Base-by-base conservation (phyloP, 2,113 vertebrate genomes). In the Sinocyclocheilus maitianheensis region DNA sequence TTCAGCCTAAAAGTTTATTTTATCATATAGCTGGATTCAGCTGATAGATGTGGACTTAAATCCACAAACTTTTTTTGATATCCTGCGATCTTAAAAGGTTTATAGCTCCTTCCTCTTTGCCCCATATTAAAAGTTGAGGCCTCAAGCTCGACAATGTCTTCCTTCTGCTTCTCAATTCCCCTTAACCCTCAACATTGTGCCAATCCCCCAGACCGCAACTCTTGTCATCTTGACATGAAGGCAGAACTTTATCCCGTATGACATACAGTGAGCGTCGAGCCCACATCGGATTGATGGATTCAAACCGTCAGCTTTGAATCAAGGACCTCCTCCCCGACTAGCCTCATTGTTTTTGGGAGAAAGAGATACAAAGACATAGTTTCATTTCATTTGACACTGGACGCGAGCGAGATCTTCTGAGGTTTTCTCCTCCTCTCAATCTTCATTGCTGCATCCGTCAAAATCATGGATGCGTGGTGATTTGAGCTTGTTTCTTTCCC, bases 171-270 rank as follows among this genome's bases (percentile, higher is more conserved):
- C 65, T 83, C n/a, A 4, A 58, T 78, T 58, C 51, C 53, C 26
- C 76, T 58, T 37, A 22, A 55, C 76, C 24, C 76, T 78, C 76
- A 30, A 58, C 30, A 20, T 58, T 26, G n/a, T 43, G 26, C 48
- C 76, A 78, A 26, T 8, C 51, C 26, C 76, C 85, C 65, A 62
- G 65, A 58, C 67, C 46, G 48, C 63, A 81, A 76, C 72, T 63
- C 83, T 71, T 80, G 81, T 87, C 62, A 85, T 82, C 80, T 55
- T 89, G 83, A 87, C 83, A 76, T 62, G 51, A 83, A 53, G 48
- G 46, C n/a, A 71, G 84, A 85, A 80, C 83, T 83, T 85, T 71
- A 24, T 89, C 77, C 71, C 55, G 34, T 22, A 62, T 83, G 65
- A 79, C 43, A 76, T 75, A 75, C 71, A 75, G 85, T n/a, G 46